Evolutionary conservation across 2,113 vertebrate genomes (phyloP).

Genomic region (Pungitius pungitius): DNA sequence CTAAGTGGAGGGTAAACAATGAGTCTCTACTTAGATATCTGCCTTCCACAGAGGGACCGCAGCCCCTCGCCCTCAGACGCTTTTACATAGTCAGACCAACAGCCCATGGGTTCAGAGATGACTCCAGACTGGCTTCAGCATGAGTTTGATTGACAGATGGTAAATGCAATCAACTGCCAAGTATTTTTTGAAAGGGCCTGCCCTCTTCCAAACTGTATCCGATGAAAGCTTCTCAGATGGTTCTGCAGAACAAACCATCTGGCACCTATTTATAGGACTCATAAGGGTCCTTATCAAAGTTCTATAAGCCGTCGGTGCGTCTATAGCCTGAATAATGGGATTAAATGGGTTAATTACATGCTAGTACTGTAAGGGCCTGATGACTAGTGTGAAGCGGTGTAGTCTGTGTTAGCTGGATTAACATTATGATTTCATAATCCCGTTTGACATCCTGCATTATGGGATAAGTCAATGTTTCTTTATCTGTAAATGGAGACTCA

Average conservation of each 20-base stretch:
- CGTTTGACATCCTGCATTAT: neutral
- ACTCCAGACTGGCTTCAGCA: neutral
- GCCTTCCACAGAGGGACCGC: neutral
- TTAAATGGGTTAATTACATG: neutral
- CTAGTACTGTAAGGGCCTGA: neutral
- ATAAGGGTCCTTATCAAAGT: neutral
- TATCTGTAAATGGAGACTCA: constrained; percentile 13
- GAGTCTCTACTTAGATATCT: neutral
- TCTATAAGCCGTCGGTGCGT: neutral
- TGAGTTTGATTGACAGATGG: constrained; percentile 1
- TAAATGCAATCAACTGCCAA: neutral
- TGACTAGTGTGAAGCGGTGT: neutral
- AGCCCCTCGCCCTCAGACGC: neutral
- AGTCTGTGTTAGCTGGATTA: neutral
- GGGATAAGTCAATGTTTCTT: neutral
- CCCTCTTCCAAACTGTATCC: neutral
- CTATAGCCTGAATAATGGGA: neutral
- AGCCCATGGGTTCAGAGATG: neutral
- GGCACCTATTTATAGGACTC: neutral
- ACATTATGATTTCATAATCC: constrained; percentile 7
- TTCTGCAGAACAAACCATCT: neutral
- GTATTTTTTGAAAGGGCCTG: neutral
- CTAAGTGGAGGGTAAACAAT: neutral
- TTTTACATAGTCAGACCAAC: neutral
- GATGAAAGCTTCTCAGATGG: neutral